A percentile compares a stretch with the other conserved stretches of the same genome.
Evolutionary conservation across 92 coral and sea anemone genomes (phyloP).

Genomic region (Zoanthus gigantus): DNA sequence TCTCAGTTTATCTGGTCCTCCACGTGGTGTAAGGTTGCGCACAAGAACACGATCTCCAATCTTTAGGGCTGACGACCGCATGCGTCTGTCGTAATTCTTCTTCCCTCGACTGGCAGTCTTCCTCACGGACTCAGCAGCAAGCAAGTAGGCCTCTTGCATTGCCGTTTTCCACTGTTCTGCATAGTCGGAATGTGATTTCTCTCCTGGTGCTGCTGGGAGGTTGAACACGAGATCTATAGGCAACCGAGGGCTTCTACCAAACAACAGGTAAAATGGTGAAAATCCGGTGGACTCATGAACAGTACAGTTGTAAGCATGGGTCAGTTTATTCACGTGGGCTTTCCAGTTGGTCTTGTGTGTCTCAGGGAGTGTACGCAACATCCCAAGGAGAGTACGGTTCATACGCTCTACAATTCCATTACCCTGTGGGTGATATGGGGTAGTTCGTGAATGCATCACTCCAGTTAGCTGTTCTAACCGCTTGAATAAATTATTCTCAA

Average conservation of each 20-base stretch:
- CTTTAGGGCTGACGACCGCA: slow-evolving; percentile 27
- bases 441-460: slow-evolving; percentile 50
- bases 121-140: slow-evolving; percentile 32
- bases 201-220: slow-evolving; percentile 33
- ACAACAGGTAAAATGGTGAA: slow-evolving; percentile 57
- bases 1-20: slow-evolving; percentile 45
- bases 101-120: slow-evolving; percentile 13
- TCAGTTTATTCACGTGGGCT: slow-evolving; percentile 59
- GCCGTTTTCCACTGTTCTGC: slow-evolving; percentile 46
- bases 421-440: slow-evolving; percentile 56
- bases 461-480: slow-evolving; percentile 53
- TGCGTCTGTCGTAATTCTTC: slow-evolving; percentile 19
- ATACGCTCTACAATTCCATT: slow-evolving; percentile 49
- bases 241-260: slow-evolving; percentile 52
- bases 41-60: slow-evolving; percentile 43
- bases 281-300: slow-evolving; percentile 59
- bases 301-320: slow-evolving; percentile 65
- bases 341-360: slow-evolving; percentile 65
- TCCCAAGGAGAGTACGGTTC: slow-evolving; percentile 55
- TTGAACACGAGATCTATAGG: slow-evolving; percentile 55
- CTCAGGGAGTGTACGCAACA: slow-evolving; percentile 65
- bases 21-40: slow-evolving; percentile 42
- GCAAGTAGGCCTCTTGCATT: slow-evolving; percentile 58
- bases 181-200: slow-evolving; percentile 48
- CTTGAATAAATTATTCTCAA: slow-evolving; percentile 53